Evolutionary conservation across 2,113 vertebrate genomes (phyloP).

Genomic region (Otocyon megalotis): DNA sequence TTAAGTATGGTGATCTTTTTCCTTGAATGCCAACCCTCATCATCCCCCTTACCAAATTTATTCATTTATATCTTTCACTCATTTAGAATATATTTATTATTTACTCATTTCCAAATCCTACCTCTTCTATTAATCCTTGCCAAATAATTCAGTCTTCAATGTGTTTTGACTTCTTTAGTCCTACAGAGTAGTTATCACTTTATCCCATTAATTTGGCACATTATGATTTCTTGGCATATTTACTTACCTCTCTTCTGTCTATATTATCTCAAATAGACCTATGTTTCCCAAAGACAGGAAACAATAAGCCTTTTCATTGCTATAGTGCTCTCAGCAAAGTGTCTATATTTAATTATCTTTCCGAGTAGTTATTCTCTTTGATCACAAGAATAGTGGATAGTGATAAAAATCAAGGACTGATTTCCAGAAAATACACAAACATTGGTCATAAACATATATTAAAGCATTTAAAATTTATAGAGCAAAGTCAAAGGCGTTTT

Average conservation of each 20-base stretch:
- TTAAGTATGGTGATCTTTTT: background rate
- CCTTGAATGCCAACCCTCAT: background rate
- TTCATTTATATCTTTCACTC: constrained; percentile 6
- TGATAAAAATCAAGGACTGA: background rate
- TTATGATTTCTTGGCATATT: background rate
- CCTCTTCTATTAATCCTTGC: background rate
- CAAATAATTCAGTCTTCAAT: background rate
- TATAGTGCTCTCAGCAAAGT: background rate
- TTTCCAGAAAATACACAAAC: background rate
- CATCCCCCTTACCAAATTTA: background rate
- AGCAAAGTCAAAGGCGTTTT: background rate
- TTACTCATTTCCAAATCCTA: background rate
- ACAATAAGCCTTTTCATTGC: background rate
- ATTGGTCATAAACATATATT: background rate
- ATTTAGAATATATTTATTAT: background rate
- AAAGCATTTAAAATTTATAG: background rate
- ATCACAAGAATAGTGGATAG: background rate
- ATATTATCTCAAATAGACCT: background rate
- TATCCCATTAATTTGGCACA: background rate
- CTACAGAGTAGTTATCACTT: background rate
- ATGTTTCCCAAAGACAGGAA: background rate
- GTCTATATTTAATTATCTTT: background rate
- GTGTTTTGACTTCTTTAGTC: background rate
- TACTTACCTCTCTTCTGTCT: background rate
- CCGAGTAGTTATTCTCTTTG: background rate